Percentiles rank a stretch among this genome's conserved stretches.
Evolutionary conservation across 2,888 invertebrate species (phyloP).

Genomic region (Nasonia oneida): DNA sequence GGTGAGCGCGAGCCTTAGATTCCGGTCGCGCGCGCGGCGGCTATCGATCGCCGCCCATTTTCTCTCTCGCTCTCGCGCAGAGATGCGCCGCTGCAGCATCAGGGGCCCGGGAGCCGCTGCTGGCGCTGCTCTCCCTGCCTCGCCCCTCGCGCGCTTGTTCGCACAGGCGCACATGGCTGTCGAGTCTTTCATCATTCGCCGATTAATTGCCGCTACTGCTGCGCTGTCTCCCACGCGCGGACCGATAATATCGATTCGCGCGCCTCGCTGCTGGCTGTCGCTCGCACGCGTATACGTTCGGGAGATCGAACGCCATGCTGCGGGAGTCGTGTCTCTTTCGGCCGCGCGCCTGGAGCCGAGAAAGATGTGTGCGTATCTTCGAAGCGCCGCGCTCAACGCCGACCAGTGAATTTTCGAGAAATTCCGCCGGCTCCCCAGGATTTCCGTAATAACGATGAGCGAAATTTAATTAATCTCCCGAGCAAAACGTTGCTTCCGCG

Average conservation of each 20-base stretch:
- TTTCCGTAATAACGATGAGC: background rate
- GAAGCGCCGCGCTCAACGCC: no score
- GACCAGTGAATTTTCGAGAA: background rate
- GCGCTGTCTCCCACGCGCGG: background rate
- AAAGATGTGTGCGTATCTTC: no score
- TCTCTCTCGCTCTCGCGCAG: slow-evolving; percentile 17
- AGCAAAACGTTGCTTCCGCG: background rate
- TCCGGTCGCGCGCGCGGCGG: slow-evolving; percentile 31
- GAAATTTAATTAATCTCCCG: background rate
- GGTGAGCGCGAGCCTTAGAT: slow-evolving; percentile 21
- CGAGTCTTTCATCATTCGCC: slow-evolving; percentile 50
- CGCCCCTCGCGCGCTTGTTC: slow-evolving; percentile 13
- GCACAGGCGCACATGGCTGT: slow-evolving; percentile 12
- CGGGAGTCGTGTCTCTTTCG: background rate
- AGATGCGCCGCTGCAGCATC: background rate
- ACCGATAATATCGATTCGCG: slow-evolving; percentile 51
- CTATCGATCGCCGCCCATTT: slow-evolving; percentile 43
- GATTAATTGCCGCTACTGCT: slow-evolving; percentile 46
- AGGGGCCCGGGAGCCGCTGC: slow-evolving; percentile 9
- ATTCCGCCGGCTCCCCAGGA: background rate
- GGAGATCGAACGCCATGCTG: slow-evolving; percentile 15
- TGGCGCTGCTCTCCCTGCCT: background rate
- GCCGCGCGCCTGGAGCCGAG: no score
- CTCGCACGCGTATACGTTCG: background rate
- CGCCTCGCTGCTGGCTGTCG: background rate